Evolutionary conservation across 2,888 invertebrate species (phyloP).

Genomic region (Scotopteryx bipunctaria): DNA sequence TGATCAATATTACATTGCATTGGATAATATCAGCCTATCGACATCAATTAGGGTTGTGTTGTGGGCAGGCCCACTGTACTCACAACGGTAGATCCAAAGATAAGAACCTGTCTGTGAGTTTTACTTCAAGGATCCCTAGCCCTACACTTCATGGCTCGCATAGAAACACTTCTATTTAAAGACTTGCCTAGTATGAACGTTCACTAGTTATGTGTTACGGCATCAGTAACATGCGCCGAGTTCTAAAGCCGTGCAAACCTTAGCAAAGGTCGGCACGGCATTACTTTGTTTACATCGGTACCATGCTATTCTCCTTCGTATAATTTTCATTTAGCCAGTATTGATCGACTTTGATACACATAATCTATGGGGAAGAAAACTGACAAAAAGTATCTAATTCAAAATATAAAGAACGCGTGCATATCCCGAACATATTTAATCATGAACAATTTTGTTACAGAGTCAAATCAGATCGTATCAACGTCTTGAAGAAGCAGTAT

Average conservation of each 20-base stretch:
- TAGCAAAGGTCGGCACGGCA: slow-evolving; percentile 68
- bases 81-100: no score
- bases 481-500: slow-evolving; percentile 69
- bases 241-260: slow-evolving; percentile 62
- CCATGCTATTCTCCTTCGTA: slow-evolving; percentile 37
- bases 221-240: slow-evolving; percentile 44
- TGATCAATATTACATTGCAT: no score
- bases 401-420: not conserved
- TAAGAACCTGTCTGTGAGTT: no score
- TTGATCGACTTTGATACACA: slow-evolving; percentile 27
- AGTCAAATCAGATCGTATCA: slow-evolving; percentile 66
- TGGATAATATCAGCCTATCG: no score
- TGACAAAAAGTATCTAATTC: slow-evolving; percentile 62
- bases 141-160: no score
- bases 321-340: slow-evolving; percentile 22
- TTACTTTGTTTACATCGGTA: slow-evolving; percentile 67
- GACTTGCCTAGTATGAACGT: slow-evolving; percentile 57
- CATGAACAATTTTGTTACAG: slow-evolving; percentile 51
- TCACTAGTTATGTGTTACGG: slow-evolving; percentile 40
- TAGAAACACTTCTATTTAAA: no score
- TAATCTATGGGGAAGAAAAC: slow-evolving; percentile 71
- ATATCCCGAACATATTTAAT: not conserved
- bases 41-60: no score
- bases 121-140: no score
- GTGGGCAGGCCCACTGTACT: no score